Conservation (phyloP, 2,797 vertebrate genomes). For the Pempheris klunzingeri region DNA sequence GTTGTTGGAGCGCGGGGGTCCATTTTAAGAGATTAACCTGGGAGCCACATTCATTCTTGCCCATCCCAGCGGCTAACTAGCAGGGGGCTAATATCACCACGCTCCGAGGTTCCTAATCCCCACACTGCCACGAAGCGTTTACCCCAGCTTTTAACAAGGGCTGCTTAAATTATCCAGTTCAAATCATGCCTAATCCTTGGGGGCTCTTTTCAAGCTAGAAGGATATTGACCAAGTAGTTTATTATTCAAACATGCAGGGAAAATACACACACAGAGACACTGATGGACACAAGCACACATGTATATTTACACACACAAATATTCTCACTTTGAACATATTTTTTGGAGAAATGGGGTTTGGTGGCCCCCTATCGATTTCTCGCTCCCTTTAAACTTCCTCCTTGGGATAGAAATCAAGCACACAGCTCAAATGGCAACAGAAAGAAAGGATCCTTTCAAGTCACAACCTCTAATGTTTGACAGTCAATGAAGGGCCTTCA, state of each 20-base stretch:
- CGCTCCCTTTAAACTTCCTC: conserved; percentile 32
- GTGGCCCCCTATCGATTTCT: conserved; percentile 44
- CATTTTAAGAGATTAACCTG: conserved; percentile 83
- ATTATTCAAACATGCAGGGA: conserved; percentile 59
- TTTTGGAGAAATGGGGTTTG: background rate
- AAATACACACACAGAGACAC: conserved; percentile 6
- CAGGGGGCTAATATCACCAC: conserved; percentile 66
- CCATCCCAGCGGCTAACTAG: conserved; percentile 71
- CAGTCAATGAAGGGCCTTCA: conserved; percentile 62
- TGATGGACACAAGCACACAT: background rate
- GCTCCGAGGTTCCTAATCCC: conserved; percentile 70
- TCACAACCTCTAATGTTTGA: conserved; percentile 61
- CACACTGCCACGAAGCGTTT: conserved; percentile 53
- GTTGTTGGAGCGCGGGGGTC: conserved; percentile 72
- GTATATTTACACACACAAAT: background rate
- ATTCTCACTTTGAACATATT: conserved; percentile 24
- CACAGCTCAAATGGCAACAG: conserved; percentile 22
- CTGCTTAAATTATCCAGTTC: conserved; percentile 75
- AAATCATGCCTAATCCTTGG: conserved; percentile 73
- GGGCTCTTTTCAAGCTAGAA: conserved; percentile 52
- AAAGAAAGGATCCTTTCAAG: conserved; percentile 47
- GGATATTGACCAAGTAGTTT: conserved; percentile 70
- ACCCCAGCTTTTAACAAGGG: conserved; percentile 71
- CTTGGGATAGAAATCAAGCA: conserved; percentile 34
- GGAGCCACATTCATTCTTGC: conserved; percentile 55